phyloP scores from a whole-genome alignment of 2,797 vertebrate genomes.

The Enteromius radiatus region DNA sequence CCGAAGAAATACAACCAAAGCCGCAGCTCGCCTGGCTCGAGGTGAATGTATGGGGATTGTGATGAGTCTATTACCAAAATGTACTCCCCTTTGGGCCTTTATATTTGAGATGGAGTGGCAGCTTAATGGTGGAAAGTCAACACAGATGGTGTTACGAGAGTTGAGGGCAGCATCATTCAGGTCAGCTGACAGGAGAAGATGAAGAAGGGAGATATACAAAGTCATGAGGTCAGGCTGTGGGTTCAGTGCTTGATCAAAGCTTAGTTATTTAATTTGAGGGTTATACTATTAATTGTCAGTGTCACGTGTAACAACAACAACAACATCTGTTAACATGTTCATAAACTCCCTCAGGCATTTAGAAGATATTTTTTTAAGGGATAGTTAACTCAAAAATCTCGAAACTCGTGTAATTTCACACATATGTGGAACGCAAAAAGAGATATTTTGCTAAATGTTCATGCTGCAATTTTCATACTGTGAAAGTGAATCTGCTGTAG shows the following conservation, averaged over 20 bases:
- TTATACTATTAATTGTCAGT: neutral
- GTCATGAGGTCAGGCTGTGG: neutral
- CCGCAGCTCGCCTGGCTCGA: neutral
- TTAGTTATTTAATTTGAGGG: slow-evolving; percentile 15
- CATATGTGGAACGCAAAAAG: neutral
- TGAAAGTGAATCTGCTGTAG: neutral
- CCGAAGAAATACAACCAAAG: slow-evolving; percentile 3
- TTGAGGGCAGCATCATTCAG: slow-evolving; percentile 1
- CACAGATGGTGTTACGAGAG: slow-evolving; percentile 32
- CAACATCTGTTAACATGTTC: slow-evolving; percentile 26
- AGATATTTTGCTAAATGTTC: neutral
- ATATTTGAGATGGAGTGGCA: slow-evolving; percentile 26
- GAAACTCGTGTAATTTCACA: too few species aligned
- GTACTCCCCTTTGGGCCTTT: slow-evolving; percentile 5
- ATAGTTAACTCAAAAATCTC: neutral
- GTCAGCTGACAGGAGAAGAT: slow-evolving; percentile 1
- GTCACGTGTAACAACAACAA: neutral
- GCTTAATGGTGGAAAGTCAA: slow-evolving; percentile 33
- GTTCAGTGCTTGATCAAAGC: neutral
- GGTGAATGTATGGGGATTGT: neutral
- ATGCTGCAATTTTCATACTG: too few species aligned
- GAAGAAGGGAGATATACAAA: neutral
- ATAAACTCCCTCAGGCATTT: neutral
- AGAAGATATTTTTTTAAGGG: neutral
- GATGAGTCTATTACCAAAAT: slow-evolving; percentile 22